Evolutionary conservation across 1,140 invertebrate species (phyloP).

Genomic region (Heliothis subflexa): DNA sequence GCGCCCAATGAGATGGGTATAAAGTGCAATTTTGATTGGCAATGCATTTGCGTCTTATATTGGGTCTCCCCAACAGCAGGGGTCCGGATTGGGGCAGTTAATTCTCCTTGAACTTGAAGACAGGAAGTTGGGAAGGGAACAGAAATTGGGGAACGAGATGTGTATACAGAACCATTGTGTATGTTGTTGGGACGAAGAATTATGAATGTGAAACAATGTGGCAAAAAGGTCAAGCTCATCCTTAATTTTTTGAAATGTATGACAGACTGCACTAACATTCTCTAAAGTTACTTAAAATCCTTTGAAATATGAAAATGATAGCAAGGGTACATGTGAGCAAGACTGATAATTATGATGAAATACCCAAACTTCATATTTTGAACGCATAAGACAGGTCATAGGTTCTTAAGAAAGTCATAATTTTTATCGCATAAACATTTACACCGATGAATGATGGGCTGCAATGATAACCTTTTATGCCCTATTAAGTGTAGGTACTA

Average conservation of each 20-base stretch:
- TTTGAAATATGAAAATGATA: background rate
- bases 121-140: conserved; percentile 4
- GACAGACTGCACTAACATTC: background rate
- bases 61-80: conserved; percentile 3
- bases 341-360: too few species aligned
- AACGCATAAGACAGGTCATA: too few species aligned
- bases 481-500: background rate
- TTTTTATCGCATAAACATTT: too few species aligned
- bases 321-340: background rate
- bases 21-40: conserved; percentile 1
- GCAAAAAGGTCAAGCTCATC: background rate
- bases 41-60: conserved; percentile 9
- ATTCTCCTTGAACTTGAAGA: conserved; percentile 17
- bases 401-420: too few species aligned
- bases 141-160: conserved; percentile 5
- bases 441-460: too few species aligned
- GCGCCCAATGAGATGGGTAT: background rate
- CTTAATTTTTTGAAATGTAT: too few species aligned
- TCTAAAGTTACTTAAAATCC: background rate
- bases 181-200: background rate
- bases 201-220: background rate
- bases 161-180: background rate
- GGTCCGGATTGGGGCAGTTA: conserved; percentile 15
- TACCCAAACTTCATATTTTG: too few species aligned
- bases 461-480: too few species aligned